Evolutionary conservation across 2,113 vertebrate genomes (phyloP).

Genomic region (Ranitomeya imitator): DNA sequence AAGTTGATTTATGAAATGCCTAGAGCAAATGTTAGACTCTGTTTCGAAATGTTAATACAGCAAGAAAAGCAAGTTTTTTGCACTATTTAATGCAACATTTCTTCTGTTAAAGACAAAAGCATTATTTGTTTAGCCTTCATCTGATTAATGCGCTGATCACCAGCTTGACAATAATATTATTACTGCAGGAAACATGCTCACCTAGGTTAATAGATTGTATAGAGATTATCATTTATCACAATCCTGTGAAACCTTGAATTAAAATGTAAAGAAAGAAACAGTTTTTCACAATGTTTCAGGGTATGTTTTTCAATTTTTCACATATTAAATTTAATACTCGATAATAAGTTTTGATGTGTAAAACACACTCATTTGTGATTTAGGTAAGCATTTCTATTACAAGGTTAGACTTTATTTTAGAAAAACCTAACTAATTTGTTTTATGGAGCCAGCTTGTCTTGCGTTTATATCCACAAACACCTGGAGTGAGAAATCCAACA

Average conservation of each 20-base stretch:
- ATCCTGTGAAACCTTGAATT: constrained; percentile 26
- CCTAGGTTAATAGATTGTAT: constrained; percentile 28
- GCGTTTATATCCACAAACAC: background rate
- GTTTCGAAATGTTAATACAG: constrained; percentile 32
- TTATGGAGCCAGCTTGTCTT: background rate
- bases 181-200: constrained; percentile 17
- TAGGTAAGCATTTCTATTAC: background rate
- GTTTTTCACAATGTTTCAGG: background rate
- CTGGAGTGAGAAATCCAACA: too few relatives aligned
- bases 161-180: constrained; percentile 44
- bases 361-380: background rate
- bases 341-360: background rate
- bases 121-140: constrained; percentile 45
- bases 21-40: constrained; percentile 29
- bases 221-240: constrained; percentile 33
- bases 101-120: background rate
- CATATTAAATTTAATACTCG: background rate
- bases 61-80: constrained; percentile 18
- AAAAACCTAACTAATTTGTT: background rate
- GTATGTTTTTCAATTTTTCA: background rate
- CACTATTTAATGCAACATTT: constrained; percentile 20
- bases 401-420: background rate
- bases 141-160: constrained; percentile 44
- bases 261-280: background rate
- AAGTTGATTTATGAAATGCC: constrained; percentile 46